A percentile compares a stretch with the other conserved stretches of the same genome.
phyloP scores from a whole-genome alignment of 2,797 vertebrate genomes.

The Argyrosomus regius region DNA sequence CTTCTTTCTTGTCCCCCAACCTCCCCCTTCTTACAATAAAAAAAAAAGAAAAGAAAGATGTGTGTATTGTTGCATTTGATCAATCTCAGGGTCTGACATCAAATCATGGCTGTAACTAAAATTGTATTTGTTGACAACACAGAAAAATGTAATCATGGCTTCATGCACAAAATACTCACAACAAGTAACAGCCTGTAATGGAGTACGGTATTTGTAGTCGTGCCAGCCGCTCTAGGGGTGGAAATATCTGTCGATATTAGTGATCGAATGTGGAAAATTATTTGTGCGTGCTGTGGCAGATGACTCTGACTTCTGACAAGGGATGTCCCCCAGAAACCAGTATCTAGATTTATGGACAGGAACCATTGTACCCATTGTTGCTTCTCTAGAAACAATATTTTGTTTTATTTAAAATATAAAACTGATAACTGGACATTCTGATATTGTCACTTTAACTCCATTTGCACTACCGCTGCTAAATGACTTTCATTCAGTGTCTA shows the following conservation, averaged over 20 bases:
- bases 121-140: not conserved
- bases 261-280: not conserved
- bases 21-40: constrained; percentile 83
- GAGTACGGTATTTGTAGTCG: not conserved
- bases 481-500: no score
- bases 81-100: not conserved
- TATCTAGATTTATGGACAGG: not conserved
- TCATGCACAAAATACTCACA: not conserved
- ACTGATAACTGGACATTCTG: no score
- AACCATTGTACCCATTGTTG: not conserved
- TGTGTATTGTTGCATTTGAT: constrained; percentile 7
- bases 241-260: not conserved
- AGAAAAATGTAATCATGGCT: not conserved
- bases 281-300: no score
- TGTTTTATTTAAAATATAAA: not conserved
- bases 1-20: constrained; percentile 61
- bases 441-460: no score
- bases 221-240: no score
- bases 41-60: constrained; percentile 79
- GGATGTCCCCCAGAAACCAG: not conserved
- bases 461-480: no score
- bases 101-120: constrained; percentile 3
- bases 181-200: not conserved
- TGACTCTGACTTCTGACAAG: not conserved
- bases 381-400: not conserved